Evolutionary conservation across 2,113 vertebrate genomes (phyloP).

Genomic region (Larimichthys polyactis): DNA sequence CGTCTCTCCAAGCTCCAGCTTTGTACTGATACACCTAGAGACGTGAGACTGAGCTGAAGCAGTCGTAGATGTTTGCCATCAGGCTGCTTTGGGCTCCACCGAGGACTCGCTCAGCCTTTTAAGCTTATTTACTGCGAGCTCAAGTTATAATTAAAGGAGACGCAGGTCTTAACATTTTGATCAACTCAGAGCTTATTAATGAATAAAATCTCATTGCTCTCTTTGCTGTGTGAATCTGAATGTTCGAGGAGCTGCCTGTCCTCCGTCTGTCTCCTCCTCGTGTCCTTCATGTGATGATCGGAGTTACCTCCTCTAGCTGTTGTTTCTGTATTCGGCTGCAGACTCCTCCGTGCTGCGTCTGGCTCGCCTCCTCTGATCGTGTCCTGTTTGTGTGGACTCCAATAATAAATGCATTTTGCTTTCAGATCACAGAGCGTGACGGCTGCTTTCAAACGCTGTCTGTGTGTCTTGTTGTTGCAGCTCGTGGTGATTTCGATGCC

Average conservation of each 20-base stretch:
- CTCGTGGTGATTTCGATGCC: neutral
- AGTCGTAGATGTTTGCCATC: no score
- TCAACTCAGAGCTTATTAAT: no score
- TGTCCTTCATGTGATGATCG: neutral
- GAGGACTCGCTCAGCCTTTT: no score
- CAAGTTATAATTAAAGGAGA: no score
- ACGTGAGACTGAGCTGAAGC: no score
- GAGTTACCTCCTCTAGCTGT: neutral
- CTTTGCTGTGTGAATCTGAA: no score
- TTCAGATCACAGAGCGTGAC: slow-evolving; percentile 13
- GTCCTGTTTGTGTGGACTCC: neutral
- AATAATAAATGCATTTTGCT: slow-evolving; percentile 1
- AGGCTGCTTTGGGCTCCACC: neutral
- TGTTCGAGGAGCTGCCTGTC: neutral
- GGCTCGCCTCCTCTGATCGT: neutral
- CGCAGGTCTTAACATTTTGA: no score
- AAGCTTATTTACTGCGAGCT: neutral
- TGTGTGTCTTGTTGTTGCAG: neutral
- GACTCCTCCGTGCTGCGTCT: neutral
- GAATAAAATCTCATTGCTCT: no score
- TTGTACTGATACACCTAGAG: no score
- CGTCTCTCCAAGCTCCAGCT: no score
- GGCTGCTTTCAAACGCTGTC: neutral
- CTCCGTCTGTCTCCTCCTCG: neutral
- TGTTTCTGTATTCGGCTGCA: neutral